Evolutionary conservation across 2,797 vertebrate genomes (phyloP), one percentile per base, ranked within the genome.

Genomic region (Macrochelys suwanniensis): DNA sequence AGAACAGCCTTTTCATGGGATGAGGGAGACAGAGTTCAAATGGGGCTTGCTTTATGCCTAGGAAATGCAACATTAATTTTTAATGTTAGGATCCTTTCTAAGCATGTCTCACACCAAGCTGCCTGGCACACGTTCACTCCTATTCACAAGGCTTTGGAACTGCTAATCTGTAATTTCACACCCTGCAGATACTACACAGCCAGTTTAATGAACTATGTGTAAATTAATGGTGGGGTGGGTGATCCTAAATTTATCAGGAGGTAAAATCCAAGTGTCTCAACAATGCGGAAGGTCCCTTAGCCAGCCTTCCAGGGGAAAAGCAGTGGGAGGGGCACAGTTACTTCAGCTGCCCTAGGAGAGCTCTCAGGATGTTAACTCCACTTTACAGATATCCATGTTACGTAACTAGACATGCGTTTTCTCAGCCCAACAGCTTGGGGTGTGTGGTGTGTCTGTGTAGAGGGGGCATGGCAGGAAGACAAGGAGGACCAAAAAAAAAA

Each of bases 81-180:
- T 49, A 49, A 87, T 21, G 1, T 26, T 37, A 33, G 11, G 50
- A 16, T 77, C 85, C 31, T 59, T 85, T 78, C 82, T 23, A 57
- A 33, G n/a, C 19, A 23, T 82, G 16, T 1, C 1, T 15, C 0
- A 56, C 5, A 47, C 80, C 50, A 49, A 49, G 13, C 5, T 15
- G 33, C 49, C 23, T 16, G 6, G 31, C 7, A 50, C 0, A 2
- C 31, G 47, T 84, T 47, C 15, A 90, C 47, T 45, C 3, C 0
- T 53, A 7, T 15, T 79, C 78, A 8, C 0, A 17, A 9, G 3
- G 77, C 74, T 79, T 74, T 1, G 0, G 8, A 16, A 57, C 33
- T 23, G 8, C 42, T 23, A 56, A 31, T 85, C 26, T 10, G 42
- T 81, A 71, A 37, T 68, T 49, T n/a, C 50, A 57, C n/a, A 6